Evolutionary conservation across 92 coral and sea anemone genomes (phyloP).

Genomic region (Siderastrea radians): DNA sequence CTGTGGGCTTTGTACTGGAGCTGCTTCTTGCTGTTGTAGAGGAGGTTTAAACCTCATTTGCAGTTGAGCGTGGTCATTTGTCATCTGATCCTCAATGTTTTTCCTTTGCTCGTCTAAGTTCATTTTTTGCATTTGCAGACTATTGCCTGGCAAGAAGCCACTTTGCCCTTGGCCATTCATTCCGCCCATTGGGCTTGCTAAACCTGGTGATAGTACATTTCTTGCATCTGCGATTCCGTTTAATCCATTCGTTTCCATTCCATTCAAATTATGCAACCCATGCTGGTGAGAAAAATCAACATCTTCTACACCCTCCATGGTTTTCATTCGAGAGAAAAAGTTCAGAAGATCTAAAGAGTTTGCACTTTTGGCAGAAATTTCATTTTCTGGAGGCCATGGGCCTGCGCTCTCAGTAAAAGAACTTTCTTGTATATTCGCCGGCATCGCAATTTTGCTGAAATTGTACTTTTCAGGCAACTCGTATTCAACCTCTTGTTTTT

Average conservation of each 20-base stretch:
- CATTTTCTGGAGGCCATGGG: neutral
- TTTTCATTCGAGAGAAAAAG: conserved; percentile 45
- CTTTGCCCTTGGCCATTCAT: neutral
- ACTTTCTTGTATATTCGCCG: conserved; percentile 12
- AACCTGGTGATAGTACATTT: neutral
- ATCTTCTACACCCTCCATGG: conserved; percentile 6
- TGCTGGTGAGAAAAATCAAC: neutral
- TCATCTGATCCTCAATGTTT: conserved; percentile 34
- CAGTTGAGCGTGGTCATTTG: conserved; percentile 29
- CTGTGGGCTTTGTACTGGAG: conserved; percentile 16
- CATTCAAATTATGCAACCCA: neutral
- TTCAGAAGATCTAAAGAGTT: conserved; percentile 38
- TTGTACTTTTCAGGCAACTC: neutral
- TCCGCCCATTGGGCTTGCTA: neutral
- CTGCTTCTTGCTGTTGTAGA: conserved; percentile 15
- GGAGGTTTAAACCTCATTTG: conserved; percentile 1
- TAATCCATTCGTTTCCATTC: conserved; percentile 3
- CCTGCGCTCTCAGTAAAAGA: neutral
- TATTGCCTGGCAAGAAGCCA: conserved; percentile 6
- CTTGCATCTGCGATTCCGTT: neutral
- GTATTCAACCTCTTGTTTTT: neutral
- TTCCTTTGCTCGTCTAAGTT: conserved; percentile 28
- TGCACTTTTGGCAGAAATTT: conserved; percentile 35
- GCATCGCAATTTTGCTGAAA: neutral
- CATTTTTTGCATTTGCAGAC: conserved; percentile 1